Percentiles rank a stretch among this genome's conserved stretches.
phyloP scores from a whole-genome alignment of 2,797 vertebrate genomes.

The Spizella passerina region DNA sequence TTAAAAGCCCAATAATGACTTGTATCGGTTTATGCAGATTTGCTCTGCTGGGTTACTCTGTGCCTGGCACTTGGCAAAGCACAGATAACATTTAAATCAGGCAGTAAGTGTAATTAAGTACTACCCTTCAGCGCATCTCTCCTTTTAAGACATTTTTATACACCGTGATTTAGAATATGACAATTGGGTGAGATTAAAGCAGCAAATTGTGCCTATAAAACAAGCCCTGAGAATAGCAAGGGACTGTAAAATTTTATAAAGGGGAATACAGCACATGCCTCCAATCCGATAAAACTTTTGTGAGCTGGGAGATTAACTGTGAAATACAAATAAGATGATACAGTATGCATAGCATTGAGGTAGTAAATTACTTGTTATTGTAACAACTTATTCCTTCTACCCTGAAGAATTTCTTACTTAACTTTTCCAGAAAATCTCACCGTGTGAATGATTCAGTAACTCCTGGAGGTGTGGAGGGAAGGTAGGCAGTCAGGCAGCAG shows the following conservation, averaged over 20 bases:
- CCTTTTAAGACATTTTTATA: conserved; percentile 78
- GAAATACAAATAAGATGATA: conserved; percentile 76
- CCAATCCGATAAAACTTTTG: conserved; percentile 78
- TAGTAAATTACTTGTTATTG: conserved; percentile 65
- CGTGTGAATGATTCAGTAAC: neutral
- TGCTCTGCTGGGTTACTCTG: conserved; percentile 51
- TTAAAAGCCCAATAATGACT: conserved; percentile 71
- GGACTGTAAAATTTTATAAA: conserved; percentile 79
- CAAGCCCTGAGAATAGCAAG: conserved; percentile 75
- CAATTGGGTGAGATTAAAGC: conserved; percentile 79
- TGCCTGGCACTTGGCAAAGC: conserved; percentile 64
- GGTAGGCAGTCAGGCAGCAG: neutral
- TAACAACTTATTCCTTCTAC: conserved; percentile 65
- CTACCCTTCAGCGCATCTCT: conserved; percentile 74
- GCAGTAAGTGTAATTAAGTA: conserved; percentile 81
- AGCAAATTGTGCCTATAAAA: conserved; percentile 82
- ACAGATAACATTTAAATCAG: conserved; percentile 77
- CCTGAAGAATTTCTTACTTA: conserved; percentile 29
- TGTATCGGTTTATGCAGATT: conserved; percentile 74
- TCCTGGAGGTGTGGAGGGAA: neutral
- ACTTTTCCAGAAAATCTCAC: conserved; percentile 1
- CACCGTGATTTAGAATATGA: conserved; percentile 78
- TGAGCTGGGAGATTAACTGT: conserved; percentile 76
- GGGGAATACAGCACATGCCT: conserved; percentile 74
- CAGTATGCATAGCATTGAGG: conserved; percentile 51